These are phyloP conservation scores for Pterocles burchelli DNA, from an alignment of 2,113 vertebrate species.

Conservation along the genomic window DNA sequence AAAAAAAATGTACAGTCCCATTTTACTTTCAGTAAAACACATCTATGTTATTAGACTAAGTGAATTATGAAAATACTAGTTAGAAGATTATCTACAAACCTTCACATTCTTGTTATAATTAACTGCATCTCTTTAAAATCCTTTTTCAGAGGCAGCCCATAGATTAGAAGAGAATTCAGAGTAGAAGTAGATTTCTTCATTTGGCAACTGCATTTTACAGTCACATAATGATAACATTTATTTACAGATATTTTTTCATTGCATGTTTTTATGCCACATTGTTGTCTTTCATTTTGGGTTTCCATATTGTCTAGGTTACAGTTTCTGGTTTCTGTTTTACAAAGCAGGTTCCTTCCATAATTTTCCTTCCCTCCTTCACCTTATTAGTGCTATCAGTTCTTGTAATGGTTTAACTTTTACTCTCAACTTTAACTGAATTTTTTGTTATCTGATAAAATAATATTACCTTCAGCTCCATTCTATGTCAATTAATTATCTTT, in stretches of 20 bases:
- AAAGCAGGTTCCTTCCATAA: not conserved
- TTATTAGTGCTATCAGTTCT: not conserved
- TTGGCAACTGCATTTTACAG: not conserved
- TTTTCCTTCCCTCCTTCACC: not conserved
- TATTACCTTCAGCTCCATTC: not conserved
- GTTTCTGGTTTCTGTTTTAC: not conserved
- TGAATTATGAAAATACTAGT: not conserved
- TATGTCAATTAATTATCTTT: not conserved
- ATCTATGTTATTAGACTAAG: not conserved
- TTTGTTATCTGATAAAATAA: conserved; percentile 26
- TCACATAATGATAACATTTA: not conserved
- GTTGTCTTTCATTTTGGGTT: not conserved
- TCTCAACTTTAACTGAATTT: not conserved
- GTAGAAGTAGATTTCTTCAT: not conserved
- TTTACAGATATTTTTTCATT: not conserved
- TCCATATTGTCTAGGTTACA: not conserved
- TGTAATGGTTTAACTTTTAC: not conserved
- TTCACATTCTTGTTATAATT: not conserved
- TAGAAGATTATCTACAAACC: not conserved
- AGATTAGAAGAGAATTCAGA: not conserved
- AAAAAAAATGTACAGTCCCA: not conserved
- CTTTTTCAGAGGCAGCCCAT: not conserved
- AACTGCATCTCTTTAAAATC: not conserved
- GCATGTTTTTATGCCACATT: not conserved
- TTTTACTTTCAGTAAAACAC: not conserved